A percentile compares a stretch with the other conserved stretches of the same genome.
phyloP scores from a whole-genome alignment of 1,140 invertebrate species.

The Tetraneura akinire region DNA sequence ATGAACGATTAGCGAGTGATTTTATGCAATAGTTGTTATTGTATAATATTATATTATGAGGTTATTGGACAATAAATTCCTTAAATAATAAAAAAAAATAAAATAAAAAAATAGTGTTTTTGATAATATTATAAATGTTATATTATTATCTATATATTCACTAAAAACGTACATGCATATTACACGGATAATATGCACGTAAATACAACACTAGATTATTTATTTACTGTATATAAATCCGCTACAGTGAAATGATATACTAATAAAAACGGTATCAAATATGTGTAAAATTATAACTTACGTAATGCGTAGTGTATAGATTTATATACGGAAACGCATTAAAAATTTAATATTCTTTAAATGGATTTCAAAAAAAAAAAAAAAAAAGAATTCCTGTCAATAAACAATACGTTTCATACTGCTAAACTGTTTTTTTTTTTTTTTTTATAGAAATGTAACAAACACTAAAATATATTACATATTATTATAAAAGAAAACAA shows the following conservation, averaged over 20 bases:
- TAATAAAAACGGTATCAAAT: not conserved
- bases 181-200: not conserved
- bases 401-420: not conserved
- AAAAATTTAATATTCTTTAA: slow-evolving; percentile 7
- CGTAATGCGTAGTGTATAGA: too few relatives aligned
- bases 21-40: not conserved
- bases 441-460: not conserved
- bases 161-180: not conserved
- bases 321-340: not conserved
- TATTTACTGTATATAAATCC: slow-evolving; percentile 29
- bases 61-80: not conserved
- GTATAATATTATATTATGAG: not conserved
- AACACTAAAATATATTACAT: not conserved
- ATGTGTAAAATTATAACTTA: not conserved
- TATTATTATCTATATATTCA: not conserved
- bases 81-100: not conserved
- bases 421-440: not conserved
- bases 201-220: not conserved
- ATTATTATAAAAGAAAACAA: not conserved
- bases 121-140: too few relatives aligned
- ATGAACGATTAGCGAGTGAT: not conserved
- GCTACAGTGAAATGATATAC: not conserved
- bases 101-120: not conserved
- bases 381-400: not conserved
- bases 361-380: not conserved